Base-by-base conservation (phyloP, 2,888 invertebrate species). In the Phrixothrix hirtus region DNA sequence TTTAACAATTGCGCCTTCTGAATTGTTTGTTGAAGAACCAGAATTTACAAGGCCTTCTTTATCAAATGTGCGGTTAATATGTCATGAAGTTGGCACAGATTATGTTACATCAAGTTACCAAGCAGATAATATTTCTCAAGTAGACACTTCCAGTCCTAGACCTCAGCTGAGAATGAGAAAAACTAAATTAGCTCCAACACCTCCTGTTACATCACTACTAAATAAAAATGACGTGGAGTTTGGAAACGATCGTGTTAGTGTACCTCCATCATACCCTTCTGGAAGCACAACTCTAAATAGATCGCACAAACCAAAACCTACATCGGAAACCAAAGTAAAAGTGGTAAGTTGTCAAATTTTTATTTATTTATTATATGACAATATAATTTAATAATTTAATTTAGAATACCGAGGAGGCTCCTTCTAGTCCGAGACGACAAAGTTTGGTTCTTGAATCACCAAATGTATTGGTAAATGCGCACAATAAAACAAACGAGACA, bases 141-240 rank as follows among this genome's bases (percentile, higher is more conserved):
- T 46, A 4, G 62, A 59, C 82, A 85, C 62, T 83, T 87, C 59
- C 26, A 90, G 90, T 74, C 90, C 89, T 11, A 72, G 66, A 58
- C 74, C 74, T 50, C 68, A 77, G 71, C 62, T 63, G 62, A 73
- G 90, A 50, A 27, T 31, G 21, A 81, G 88, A 65, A 89, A 89
- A 75, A 86, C 87, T 64, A 90, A 90, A 69, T 87, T 87, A 2
- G 88, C 88, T 0, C 88, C 88, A 1, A 84, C 83, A 9, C 87
- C 87, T 26, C 63, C 60, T 2, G 43, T 60, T 11, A 39, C 58
- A 1, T 32, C 48, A 31, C 45, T 57, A 2, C 49, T 37, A 12
- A 48, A 37, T 14, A 57, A 57, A 42, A 53, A 16, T 77, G 78
- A 37, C 60, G 58, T 47, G 76, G 78, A 52, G 1, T 55, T 45